Conservation (phyloP, 1,140 invertebrate species). For the Diuraphis noxia region DNA sequence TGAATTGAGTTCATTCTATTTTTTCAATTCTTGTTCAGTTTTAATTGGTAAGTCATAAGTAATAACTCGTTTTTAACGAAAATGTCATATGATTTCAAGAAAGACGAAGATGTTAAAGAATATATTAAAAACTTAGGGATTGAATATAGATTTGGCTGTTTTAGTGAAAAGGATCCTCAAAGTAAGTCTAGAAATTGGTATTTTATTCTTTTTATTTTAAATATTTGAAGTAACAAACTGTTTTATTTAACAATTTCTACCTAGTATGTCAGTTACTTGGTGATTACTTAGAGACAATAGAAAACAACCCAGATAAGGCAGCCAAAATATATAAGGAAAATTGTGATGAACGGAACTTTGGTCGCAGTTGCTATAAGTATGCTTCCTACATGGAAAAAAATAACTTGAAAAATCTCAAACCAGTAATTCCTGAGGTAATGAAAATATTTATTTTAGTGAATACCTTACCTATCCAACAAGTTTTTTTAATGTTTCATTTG, state of each 20-base stretch:
- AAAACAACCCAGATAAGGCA: slow-evolving; percentile 77
- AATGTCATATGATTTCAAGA: slow-evolving; percentile 76
- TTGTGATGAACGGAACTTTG: slow-evolving; percentile 80
- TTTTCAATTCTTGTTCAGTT: no score
- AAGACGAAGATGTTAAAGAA: slow-evolving; percentile 81
- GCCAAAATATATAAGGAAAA: slow-evolving; percentile 78
- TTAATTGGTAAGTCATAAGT: neutral
- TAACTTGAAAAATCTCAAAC: slow-evolving; percentile 38
- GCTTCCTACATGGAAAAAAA: slow-evolving; percentile 71
- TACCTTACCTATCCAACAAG: neutral
- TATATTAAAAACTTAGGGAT: slow-evolving; percentile 86
- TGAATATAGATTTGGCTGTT: slow-evolving; percentile 90
- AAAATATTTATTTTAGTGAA: neutral
- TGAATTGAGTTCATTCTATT: neutral
- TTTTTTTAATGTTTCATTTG: neutral
- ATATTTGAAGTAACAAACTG: neutral
- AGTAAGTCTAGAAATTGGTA: slow-evolving; percentile 62
- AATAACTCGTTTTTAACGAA: neutral
- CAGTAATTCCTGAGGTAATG: slow-evolving; percentile 31
- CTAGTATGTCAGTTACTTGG: slow-evolving; percentile 89
- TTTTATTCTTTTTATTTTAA: neutral
- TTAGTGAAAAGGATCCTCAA: slow-evolving; percentile 78
- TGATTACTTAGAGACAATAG: slow-evolving; percentile 82
- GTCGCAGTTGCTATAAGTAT: slow-evolving; percentile 82
- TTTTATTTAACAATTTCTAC: neutral